Evolutionary conservation across 1,140 invertebrate species (phyloP).

Genomic region (Camponotus pennsylvanicus): DNA sequence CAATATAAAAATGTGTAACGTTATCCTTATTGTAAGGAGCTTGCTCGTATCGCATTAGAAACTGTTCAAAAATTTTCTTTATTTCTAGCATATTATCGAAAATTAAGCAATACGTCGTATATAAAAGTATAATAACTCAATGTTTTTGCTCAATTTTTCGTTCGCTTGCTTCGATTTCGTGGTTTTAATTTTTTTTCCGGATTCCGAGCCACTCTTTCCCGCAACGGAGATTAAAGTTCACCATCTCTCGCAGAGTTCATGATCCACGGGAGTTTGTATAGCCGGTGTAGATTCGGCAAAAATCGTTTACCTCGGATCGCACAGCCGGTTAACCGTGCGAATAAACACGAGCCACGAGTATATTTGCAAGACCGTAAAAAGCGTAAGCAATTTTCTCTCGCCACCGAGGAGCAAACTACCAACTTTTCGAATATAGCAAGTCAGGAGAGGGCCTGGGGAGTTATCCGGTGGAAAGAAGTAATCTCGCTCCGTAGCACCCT

Average conservation of each 20-base stretch:
- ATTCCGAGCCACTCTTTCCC: not conserved
- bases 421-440: conserved; percentile 73
- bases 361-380: conserved; percentile 65
- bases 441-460: conserved; percentile 24
- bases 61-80: conserved; percentile 11
- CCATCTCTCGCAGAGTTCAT: not conserved
- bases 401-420: conserved; percentile 53
- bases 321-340: conserved; percentile 49
- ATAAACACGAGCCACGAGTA: conserved; percentile 64
- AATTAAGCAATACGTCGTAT: not conserved
- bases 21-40: not conserved
- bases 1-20: not conserved
- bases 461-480: conserved; percentile 62
- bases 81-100: not conserved
- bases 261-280: not conserved
- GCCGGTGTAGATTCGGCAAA: conserved; percentile 46
- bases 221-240: conserved; percentile 57
- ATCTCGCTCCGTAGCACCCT: conserved; percentile 63
- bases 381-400: conserved; percentile 71
- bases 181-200: conserved; percentile 6
- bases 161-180: not conserved
- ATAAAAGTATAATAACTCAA: conserved; percentile 1
- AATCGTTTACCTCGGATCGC: conserved; percentile 67
- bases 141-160: not conserved
- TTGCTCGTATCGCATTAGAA: too few relatives aligned